Conservation (phyloP, 2,113 vertebrate genomes). For the Conger conger region DNA sequence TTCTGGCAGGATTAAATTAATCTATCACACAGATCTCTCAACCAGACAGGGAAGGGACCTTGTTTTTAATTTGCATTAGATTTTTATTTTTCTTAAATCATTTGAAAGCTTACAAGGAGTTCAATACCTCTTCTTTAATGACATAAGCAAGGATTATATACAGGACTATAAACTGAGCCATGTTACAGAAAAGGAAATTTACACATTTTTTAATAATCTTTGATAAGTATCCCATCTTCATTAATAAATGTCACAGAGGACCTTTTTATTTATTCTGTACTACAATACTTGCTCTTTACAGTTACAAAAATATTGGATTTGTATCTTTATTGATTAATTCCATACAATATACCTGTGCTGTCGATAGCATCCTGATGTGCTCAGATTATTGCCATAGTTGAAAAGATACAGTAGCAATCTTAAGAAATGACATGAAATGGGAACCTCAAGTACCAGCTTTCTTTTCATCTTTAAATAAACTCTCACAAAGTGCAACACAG, state of each 20-base stretch:
- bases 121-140: conserved; percentile 69
- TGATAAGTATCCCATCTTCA: conserved; percentile 66
- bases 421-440: conserved; percentile 45
- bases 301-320: conserved; percentile 62
- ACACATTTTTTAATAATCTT: conserved; percentile 64
- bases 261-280: conserved; percentile 65
- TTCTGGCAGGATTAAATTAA: not conserved
- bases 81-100: conserved; percentile 77
- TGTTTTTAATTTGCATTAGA: conserved; percentile 56
- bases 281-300: conserved; percentile 66
- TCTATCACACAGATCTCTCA: not conserved
- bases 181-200: conserved; percentile 73
- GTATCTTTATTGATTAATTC: conserved; percentile 61
- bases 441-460: conserved; percentile 31
- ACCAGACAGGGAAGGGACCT: not conserved
- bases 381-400: conserved; percentile 74
- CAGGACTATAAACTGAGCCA: conserved; percentile 73
- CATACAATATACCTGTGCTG: conserved; percentile 47
- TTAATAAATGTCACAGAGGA: conserved; percentile 61
- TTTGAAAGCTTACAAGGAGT: conserved; percentile 71
- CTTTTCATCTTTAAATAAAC: conserved; percentile 58
- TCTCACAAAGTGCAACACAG: conserved; percentile 41
- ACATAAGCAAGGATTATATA: conserved; percentile 77
- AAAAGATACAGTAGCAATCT: conserved; percentile 68
- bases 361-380: conserved; percentile 50